phyloP scores from a whole-genome alignment of 2,797 vertebrate genomes.

The Micrastur ruficollis region DNA sequence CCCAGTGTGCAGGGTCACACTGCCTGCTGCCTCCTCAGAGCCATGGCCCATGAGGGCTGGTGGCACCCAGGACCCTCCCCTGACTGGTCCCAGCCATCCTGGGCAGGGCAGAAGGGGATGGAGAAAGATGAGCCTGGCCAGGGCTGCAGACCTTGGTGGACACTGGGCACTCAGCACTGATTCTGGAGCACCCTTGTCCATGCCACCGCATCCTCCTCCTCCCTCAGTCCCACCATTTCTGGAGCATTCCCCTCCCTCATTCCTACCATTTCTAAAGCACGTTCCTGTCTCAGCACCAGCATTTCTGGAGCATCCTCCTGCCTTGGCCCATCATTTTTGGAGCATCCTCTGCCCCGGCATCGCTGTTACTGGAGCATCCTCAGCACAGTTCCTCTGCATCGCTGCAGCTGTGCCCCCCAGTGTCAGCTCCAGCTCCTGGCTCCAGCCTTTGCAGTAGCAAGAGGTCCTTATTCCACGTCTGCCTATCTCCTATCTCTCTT shows the following conservation, averaged over 20 bases:
- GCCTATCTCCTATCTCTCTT: background rate
- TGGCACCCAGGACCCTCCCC: background rate
- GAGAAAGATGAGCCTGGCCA: background rate
- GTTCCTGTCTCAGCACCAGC: too few species aligned
- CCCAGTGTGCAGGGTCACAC: fast-evolving
- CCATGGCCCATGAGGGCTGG: fast-evolving
- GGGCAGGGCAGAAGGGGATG: background rate
- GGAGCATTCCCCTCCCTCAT: background rate
- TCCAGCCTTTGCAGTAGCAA: background rate
- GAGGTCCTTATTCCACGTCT: fast-evolving
- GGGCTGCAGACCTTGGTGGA: background rate
- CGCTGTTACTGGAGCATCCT: background rate
- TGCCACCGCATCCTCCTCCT: background rate
- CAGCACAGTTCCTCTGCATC: too few species aligned
- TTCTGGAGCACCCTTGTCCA: background rate
- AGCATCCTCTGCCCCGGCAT: background rate
- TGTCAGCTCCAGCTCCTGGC: background rate
- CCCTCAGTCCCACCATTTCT: background rate
- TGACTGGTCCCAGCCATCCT: background rate
- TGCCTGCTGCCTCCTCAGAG: background rate
- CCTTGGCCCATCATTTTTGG: background rate
- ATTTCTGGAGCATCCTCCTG: background rate
- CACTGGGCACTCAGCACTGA: too few species aligned
- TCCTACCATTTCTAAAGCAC: background rate
- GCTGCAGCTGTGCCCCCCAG: background rate